Conservation (phyloP, 2,888 invertebrate species). For the Petrophora chlorosata region DNA sequence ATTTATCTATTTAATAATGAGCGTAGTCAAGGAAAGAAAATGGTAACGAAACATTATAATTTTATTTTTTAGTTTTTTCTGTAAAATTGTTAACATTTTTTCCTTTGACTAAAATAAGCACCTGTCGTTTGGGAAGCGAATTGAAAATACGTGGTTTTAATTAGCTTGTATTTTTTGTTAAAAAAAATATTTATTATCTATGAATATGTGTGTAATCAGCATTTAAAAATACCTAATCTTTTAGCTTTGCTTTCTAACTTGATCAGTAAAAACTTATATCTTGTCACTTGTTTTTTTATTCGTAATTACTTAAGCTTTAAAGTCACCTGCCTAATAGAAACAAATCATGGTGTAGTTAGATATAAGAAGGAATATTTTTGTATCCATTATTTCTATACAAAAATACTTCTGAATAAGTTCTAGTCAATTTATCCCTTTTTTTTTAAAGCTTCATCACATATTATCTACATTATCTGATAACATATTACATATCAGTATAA, state of each 20-base stretch:
- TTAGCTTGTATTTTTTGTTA: no score
- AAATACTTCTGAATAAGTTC: slow-evolving; percentile 3
- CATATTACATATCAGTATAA: slow-evolving; percentile 20
- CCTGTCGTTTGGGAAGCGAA: background rate
- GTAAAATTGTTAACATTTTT: slow-evolving; percentile 31
- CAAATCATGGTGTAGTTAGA: slow-evolving; percentile 11
- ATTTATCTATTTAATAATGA: background rate
- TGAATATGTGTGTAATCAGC: background rate
- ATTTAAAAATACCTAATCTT: slow-evolving; percentile 4
- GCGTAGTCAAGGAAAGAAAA: slow-evolving; percentile 29
- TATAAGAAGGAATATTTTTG: slow-evolving; percentile 13
- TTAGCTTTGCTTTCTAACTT: slow-evolving; percentile 12
- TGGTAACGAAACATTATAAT: slow-evolving; percentile 25
- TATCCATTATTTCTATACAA: slow-evolving; percentile 8
- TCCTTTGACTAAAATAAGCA: slow-evolving; percentile 18
- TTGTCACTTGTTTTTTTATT: background rate
- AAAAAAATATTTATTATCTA: background rate
- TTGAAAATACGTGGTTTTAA: background rate
- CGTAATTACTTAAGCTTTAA: slow-evolving; percentile 9
- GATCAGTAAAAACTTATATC: background rate
- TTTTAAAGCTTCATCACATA: background rate
- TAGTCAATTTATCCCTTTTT: background rate
- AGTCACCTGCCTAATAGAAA: slow-evolving; percentile 8
- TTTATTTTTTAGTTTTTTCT: slow-evolving; percentile 10
- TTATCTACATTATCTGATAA: slow-evolving; percentile 1